Evolutionary conservation across 2,888 invertebrate genomes (phyloP), one percentile per base, ranked within the genome.

Genomic region (Netelia virgata): DNA sequence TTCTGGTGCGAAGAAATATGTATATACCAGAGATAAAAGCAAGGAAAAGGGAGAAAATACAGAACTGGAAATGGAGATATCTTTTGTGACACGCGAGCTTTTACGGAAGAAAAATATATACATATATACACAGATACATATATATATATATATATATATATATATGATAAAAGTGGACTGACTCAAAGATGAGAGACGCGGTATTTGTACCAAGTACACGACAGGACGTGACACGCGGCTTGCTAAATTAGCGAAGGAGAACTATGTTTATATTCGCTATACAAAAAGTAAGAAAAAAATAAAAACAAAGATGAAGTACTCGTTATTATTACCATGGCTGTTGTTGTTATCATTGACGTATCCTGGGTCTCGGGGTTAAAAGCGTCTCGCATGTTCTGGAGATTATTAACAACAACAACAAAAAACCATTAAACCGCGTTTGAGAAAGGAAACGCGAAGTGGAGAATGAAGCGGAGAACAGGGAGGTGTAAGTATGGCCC

Each of bases 31-130:
- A 64, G 59, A 64, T 64, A 77, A 76, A 66, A 76, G 59, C 28
- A 57, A 82, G 20, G 63, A 70, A 36, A 20, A 57, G 3, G 28
- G 11, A 28, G 53, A 53, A 43, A 75, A 69, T 59, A 20, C 23
- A 63, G 23, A 55, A 50, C 66, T 41, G 47, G 43, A 57, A 16
- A 43, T 14, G 14, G 53, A 63, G 50, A 53, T 28, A 20, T 55
- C 70, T 72, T 47, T 72, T 61, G 69, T 68, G 69, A 69, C 36
- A 50, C 59, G 68, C 59, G 23, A 50, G 59, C 57, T 69, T 47
- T 36, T 68, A 55, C 28, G 69, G 16, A 47, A 53, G 68, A 69
- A 74, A 68, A 68, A 41, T 5, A 28, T 5, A 28, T 5, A 28
- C 5, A 28, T 5, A 28, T 5, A 28, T 5, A 3, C 5, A 28